These are phyloP conservation scores for Cephus pulcher DNA, from an alignment of 2,888 invertebrate genomes.

Conservation along the genomic window DNA sequence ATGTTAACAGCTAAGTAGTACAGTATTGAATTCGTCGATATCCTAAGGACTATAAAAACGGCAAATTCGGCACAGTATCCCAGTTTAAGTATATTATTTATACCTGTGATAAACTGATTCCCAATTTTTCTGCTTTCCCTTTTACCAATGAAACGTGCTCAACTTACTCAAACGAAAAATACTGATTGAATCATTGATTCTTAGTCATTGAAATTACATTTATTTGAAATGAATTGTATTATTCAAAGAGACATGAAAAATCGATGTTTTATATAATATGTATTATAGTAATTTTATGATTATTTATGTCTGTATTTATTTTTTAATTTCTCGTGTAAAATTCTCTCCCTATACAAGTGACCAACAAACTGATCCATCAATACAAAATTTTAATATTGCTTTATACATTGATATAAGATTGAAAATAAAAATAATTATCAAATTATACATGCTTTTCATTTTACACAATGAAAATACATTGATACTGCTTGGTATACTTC, in stretches of 20 bases:
- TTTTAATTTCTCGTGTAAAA: slow-evolving; percentile 57
- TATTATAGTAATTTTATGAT: slow-evolving; percentile 64
- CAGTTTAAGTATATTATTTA: slow-evolving; percentile 34
- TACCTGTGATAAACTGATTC: slow-evolving; percentile 32
- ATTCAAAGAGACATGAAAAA: slow-evolving; percentile 32
- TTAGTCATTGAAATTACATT: slow-evolving; percentile 21
- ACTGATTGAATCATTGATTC: slow-evolving; percentile 18
- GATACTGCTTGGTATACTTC: background rate
- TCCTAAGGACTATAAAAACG: slow-evolving; percentile 25
- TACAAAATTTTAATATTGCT: slow-evolving; percentile 62
- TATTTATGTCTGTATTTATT: slow-evolving; percentile 65
- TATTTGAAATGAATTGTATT: slow-evolving; percentile 34
- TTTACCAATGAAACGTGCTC: slow-evolving; percentile 33
- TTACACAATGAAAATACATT: slow-evolving; percentile 1
- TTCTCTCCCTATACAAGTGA: slow-evolving; percentile 47
- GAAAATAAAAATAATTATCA: slow-evolving; percentile 57
- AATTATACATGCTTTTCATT: slow-evolving; percentile 27
- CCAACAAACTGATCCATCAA: slow-evolving; percentile 61
- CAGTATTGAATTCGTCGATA: slow-evolving; percentile 28
- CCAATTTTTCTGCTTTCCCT: slow-evolving; percentile 22
- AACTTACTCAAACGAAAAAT: slow-evolving; percentile 21
- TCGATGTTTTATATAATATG: slow-evolving; percentile 60
- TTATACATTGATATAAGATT: slow-evolving; percentile 63
- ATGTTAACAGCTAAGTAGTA: slow-evolving; percentile 29
- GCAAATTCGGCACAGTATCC: slow-evolving; percentile 30